Percentiles rank a stretch among this genome's conserved stretches.
Conservation (phyloP, 2,113 vertebrate genomes). For the Cephalopterus ornatus region DNA sequence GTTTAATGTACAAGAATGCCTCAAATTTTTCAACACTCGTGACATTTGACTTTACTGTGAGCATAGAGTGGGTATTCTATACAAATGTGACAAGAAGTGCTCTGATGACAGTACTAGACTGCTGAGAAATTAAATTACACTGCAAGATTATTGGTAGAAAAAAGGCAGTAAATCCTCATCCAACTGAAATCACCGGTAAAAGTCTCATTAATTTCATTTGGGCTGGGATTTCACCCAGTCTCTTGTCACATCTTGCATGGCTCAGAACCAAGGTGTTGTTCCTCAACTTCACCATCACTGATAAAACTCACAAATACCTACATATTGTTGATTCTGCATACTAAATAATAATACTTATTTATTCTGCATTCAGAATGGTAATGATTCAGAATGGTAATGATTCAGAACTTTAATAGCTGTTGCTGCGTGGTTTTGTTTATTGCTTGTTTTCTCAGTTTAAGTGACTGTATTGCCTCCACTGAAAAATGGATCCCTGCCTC, state of each 20-base stretch:
- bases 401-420: constrained; percentile 23
- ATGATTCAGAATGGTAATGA: not conserved
- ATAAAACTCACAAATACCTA: not conserved
- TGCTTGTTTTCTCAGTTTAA: constrained; percentile 14
- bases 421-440: constrained; percentile 4
- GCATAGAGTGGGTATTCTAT: not conserved
- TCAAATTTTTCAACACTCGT: not conserved
- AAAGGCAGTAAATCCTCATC: not conserved
- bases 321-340: not conserved
- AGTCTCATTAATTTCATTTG: not conserved
- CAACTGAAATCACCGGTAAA: not conserved
- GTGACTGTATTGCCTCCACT: not conserved
- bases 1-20: not conserved
- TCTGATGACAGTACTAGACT: not conserved
- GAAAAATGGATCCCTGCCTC: constrained; percentile 10
- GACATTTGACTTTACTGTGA: not conserved
- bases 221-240: not conserved
- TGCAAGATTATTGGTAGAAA: not conserved
- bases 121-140: not conserved
- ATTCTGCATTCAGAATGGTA: not conserved
- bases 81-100: not conserved
- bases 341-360: not conserved
- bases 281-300: not conserved
- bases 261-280: not conserved
- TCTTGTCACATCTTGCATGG: not conserved